Percentiles rank a stretch among this genome's conserved stretches.
Conservation (phyloP, 2,113 vertebrate species). For the Paradoxurus hermaphroditus region DNA sequence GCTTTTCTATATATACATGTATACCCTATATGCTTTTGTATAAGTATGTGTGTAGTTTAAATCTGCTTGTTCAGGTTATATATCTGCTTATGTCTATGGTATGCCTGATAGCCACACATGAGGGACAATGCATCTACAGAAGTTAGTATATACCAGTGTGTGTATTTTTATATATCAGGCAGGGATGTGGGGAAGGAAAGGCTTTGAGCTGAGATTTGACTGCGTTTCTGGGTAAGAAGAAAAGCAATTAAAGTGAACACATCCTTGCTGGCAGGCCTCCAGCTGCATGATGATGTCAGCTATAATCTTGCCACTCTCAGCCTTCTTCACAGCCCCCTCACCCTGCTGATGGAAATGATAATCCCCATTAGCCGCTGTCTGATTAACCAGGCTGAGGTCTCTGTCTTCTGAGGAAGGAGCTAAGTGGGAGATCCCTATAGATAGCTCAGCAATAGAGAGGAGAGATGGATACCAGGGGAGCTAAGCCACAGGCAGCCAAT, state of each 20-base stretch:
- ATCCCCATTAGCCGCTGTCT: conserved; percentile 33
- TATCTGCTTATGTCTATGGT: neutral
- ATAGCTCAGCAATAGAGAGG: neutral
- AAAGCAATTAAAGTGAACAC: neutral
- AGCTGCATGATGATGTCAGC: neutral
- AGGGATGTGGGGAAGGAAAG: neutral
- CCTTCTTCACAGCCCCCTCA: neutral
- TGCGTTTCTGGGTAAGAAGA: neutral
- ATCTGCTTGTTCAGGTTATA: neutral
- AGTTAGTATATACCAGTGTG: neutral
- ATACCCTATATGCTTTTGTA: neutral
- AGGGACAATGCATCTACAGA: neutral
- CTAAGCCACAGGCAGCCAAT: neutral
- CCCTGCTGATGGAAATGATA: conserved; percentile 59
- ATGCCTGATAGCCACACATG: neutral
- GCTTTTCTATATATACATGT: neutral
- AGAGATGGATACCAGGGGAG: neutral
- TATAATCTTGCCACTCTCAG: conserved; percentile 21
- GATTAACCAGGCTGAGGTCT: conserved; percentile 54
- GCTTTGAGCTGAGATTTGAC: neutral
- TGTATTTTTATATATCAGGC: neutral
- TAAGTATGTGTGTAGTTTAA: neutral
- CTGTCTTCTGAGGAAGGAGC: neutral
- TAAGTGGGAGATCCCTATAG: neutral
- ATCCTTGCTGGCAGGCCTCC: neutral